Conservation (phyloP, 2,888 invertebrate species). For the Rhagophthalmus giganteus region DNA sequence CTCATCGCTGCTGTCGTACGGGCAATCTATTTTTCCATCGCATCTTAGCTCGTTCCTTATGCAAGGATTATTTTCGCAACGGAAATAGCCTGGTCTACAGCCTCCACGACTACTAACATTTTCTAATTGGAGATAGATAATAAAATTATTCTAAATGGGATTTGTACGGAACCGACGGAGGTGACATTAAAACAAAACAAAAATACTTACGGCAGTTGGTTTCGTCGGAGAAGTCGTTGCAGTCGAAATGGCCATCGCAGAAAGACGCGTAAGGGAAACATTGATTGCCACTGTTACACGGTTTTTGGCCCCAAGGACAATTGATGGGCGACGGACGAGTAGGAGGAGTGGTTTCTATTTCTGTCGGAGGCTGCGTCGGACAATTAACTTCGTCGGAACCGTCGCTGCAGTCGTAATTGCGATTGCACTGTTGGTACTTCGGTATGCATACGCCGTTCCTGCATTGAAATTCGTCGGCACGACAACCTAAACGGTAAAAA, state of each 20-base stretch:
- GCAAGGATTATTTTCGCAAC: constrained; percentile 80
- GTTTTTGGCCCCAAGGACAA: constrained; percentile 54
- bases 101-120: constrained; percentile 25
- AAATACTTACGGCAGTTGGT: constrained; percentile 55
- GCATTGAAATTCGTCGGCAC: constrained; percentile 69
- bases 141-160: background rate
- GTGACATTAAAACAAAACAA: too few species aligned
- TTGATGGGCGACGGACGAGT: constrained; percentile 32
- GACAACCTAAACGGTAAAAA: constrained; percentile 62
- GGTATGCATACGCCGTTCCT: constrained; percentile 65
- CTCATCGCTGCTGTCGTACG: constrained; percentile 80
- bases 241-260: constrained; percentile 70
- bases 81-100: constrained; percentile 63
- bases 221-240: constrained; percentile 76
- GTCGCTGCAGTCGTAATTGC: constrained; percentile 59
- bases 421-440: constrained; percentile 52
- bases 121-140: constrained; percentile 4
- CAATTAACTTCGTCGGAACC: constrained; percentile 62
- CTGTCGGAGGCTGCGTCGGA: constrained; percentile 43
- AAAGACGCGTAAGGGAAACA: constrained; percentile 53
- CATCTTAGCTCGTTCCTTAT: constrained; percentile 67
- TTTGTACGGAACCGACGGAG: too few species aligned
- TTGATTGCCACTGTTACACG: constrained; percentile 55
- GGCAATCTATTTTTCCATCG: constrained; percentile 77
- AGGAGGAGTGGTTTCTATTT: constrained; percentile 21